Evolutionary conservation across 1,140 invertebrate species (phyloP).

Genomic region (Aphaenogaster floridana): DNA sequence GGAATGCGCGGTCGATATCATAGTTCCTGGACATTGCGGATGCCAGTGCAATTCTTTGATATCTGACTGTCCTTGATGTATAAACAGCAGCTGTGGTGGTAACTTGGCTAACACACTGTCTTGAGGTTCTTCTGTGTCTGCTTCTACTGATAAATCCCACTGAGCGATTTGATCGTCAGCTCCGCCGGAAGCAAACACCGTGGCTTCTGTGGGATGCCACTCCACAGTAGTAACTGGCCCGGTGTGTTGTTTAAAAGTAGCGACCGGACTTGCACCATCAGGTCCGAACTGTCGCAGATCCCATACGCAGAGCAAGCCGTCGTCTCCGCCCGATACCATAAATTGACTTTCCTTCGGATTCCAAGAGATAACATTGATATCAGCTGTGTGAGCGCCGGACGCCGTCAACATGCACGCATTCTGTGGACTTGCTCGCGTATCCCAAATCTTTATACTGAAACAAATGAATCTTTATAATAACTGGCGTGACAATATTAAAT

Average conservation of each 20-base stretch:
- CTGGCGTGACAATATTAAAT: background rate
- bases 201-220: constrained; percentile 97
- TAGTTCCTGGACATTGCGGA: constrained; percentile 96
- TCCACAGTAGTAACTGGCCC: constrained; percentile 98
- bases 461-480: constrained; percentile 20
- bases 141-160: constrained; percentile 98
- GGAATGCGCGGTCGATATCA: constrained; percentile 97
- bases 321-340: constrained; percentile 94
- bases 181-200: constrained; percentile 97
- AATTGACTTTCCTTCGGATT: constrained; percentile 93
- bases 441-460: constrained; percentile 94
- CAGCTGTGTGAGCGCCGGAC: constrained; percentile 94
- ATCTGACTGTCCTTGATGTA: constrained; percentile 99
- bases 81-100: constrained; percentile 98
- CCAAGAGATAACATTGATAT: constrained; percentile 99
- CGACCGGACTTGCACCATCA: constrained; percentile 91
- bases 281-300: constrained; percentile 95
- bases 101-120: constrained; percentile 90
- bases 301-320: constrained; percentile 98
- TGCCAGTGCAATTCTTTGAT: constrained; percentile 99
- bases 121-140: constrained; percentile 89
- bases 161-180: constrained; percentile 98
- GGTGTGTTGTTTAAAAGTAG: constrained; percentile 97
- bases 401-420: constrained; percentile 98
- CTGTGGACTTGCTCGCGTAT: constrained; percentile 93